A percentile compares a stretch with the other conserved stretches of the same genome.
Conservation (phyloP, 2,797 vertebrate species). For the Esox lucius region DNA sequence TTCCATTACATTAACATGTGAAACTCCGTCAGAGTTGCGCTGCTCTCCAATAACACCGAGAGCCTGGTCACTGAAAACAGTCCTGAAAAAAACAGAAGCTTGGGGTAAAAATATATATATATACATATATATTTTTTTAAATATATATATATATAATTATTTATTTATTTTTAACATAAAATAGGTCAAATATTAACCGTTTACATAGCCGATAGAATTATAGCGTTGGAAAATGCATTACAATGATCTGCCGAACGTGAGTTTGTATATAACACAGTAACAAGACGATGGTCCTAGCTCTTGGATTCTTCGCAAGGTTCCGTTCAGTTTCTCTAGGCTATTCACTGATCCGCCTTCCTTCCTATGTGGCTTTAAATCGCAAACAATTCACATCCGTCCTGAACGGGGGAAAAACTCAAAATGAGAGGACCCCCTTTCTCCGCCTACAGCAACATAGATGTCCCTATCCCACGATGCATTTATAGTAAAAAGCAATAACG, state of each 20-base stretch:
- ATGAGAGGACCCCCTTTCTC: constrained; percentile 32
- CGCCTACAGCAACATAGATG: constrained; percentile 25
- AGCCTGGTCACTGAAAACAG: constrained; percentile 39
- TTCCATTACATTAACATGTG: constrained; percentile 65
- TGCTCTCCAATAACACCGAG: constrained; percentile 57
- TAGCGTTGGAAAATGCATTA: neutral
- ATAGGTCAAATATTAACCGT: constrained; percentile 1
- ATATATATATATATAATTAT: neutral
- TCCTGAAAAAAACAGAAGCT: constrained; percentile 57
- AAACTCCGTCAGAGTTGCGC: constrained; percentile 43
- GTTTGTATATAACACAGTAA: constrained; percentile 1
- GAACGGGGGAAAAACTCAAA: constrained; percentile 37
- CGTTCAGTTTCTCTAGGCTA: constrained; percentile 60
- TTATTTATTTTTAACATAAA: neutral
- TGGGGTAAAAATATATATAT: constrained; percentile 17
- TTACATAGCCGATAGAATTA: neutral
- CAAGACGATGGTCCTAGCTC: neutral
- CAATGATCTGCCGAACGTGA: neutral
- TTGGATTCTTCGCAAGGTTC: neutral
- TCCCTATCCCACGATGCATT: constrained; percentile 11
- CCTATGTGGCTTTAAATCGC: constrained; percentile 61
- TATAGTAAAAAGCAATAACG: neutral
- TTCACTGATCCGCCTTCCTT: constrained; percentile 45
- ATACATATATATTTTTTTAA: neutral
- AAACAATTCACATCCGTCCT: constrained; percentile 72